Conservation (phyloP, 2,797 vertebrate genomes). For the Cuniculus paca region DNA sequence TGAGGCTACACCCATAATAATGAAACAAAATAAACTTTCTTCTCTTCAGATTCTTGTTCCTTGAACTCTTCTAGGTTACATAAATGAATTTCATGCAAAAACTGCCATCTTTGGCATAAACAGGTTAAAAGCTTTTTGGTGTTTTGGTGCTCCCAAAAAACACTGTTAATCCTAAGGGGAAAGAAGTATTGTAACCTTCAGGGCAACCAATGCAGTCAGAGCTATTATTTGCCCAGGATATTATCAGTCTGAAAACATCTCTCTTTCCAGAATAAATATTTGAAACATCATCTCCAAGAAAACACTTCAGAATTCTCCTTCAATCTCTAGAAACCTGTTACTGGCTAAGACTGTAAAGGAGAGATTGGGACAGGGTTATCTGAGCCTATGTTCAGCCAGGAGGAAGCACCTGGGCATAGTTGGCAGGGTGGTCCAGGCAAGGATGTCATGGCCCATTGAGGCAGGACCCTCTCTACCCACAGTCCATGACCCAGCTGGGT, state of each 20-base stretch:
- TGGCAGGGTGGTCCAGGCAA: neutral
- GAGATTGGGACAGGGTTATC: neutral
- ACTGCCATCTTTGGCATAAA: neutral
- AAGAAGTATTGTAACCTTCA: neutral
- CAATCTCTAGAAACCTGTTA: neutral
- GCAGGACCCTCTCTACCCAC: neutral
- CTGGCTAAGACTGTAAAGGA: neutral
- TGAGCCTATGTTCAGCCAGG: neutral
- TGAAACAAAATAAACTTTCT: neutral
- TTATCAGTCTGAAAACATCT: neutral
- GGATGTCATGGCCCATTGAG: neutral
- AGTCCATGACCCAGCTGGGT: neutral
- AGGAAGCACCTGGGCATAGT: neutral
- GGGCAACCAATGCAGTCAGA: neutral
- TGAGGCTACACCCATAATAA: neutral
- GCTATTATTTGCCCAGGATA: neutral
- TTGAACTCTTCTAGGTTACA: neutral
- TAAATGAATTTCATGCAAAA: neutral
- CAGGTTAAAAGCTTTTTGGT: neutral
- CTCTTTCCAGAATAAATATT: slow-evolving; percentile 35
- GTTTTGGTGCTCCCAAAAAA: neutral
- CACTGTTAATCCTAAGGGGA: neutral
- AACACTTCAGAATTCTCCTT: slow-evolving; percentile 45
- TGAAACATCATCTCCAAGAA: slow-evolving; percentile 39
- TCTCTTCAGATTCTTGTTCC: neutral